Evolutionary conservation across 2,113 vertebrate species (phyloP).

Genomic region (Sturnira hondurensis): DNA sequence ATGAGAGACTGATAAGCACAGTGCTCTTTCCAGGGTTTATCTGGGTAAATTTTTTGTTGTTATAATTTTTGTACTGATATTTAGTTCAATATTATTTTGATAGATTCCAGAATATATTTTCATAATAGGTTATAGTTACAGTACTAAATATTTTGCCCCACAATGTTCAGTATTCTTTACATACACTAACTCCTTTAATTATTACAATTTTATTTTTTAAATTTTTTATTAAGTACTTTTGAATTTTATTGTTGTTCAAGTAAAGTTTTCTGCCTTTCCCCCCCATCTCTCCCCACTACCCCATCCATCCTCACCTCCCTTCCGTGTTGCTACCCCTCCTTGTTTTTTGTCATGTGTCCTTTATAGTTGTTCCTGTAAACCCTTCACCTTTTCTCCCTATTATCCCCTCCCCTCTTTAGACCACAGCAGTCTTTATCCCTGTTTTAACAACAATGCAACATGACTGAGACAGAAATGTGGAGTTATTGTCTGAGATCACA

Average conservation of each 20-base stretch:
- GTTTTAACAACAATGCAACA: neutral
- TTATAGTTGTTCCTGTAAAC: too few relatives aligned
- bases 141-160: neutral
- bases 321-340: too few relatives aligned
- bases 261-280: too few relatives aligned
- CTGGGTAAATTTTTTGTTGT: neutral
- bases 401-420: too few relatives aligned
- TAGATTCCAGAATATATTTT: neutral
- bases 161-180: neutral
- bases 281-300: too few relatives aligned
- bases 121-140: neutral
- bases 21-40: neutral
- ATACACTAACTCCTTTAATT: neutral
- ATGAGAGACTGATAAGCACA: neutral
- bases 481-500: neutral
- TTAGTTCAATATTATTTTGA: neutral
- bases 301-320: too few relatives aligned
- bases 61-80: neutral
- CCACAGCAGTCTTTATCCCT: neutral
- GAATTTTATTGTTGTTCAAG: too few relatives aligned
- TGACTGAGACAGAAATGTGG: neutral
- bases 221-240: too few relatives aligned
- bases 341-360: too few relatives aligned
- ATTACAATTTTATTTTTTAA: neutral
- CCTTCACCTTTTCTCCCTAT: too few relatives aligned